Base-by-base conservation (phyloP, 1,140 invertebrate genomes). In the Drosophila persimilis region DNA sequence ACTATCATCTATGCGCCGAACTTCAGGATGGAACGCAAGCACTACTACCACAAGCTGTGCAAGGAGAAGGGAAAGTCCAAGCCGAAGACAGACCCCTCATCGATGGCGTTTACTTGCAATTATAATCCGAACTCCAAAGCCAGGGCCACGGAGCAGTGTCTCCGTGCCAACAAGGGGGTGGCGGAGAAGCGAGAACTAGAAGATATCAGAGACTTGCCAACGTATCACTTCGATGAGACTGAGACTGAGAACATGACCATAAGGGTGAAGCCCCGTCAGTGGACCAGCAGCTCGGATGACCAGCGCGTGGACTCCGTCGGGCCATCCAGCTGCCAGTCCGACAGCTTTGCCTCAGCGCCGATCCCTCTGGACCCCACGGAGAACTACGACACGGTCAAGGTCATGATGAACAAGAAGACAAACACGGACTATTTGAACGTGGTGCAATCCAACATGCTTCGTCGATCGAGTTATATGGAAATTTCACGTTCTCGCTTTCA, bases 361-460 rank as follows among this genome's bases (percentile, higher is more conserved):
- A 17, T 88, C 2, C 20, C 24, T 3, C 17, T 69, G 0, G 59
- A 76, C 3, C 15, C 76, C 0, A 45, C 44, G 26, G 47, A 61
- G 1, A 13, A 50, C 20, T 86, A 60, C 17, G 59, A 52, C 0
- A 15, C 50, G 1, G 83, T 63, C 20, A 8, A n/a, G 0, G 7
- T 2, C 6, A 69, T 83, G 78, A 29, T 46, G n/a, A 20, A 50
- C 1, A 72, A 69, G 61, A 58, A 57, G 17, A 5, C 17, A 7
- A 44, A 29, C 3, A 26, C 24, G 24, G 62, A 66, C 1, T 63
- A 48, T 35, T 29, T 88, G 9, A 46, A 58, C 17, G 83, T 88
- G 41, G 83, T 86, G 3, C 83, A 86, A 31, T 89, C 84, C 6
- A 76, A 88, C 50, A 64, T 86, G 20, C 59, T 75, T 3, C 83